phyloP scores from a whole-genome alignment of 1,140 invertebrate species.

The Thaumetopoea pityocampa region DNA sequence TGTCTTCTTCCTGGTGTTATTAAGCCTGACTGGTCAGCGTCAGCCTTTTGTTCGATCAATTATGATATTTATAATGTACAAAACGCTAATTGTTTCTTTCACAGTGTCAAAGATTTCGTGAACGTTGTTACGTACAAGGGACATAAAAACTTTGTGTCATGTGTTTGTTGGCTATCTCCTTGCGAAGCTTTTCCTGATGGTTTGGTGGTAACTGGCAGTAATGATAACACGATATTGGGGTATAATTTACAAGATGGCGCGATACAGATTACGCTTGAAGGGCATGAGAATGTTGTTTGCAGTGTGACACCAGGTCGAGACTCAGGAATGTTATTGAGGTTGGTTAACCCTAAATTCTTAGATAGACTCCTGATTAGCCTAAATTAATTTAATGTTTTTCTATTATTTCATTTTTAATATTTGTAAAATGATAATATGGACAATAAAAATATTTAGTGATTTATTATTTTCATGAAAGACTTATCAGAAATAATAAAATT shows the following conservation, averaged over 20 bases:
- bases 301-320: constrained; percentile 61
- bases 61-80: not conserved
- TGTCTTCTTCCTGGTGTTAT: too few relatives aligned
- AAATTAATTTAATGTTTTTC: too few relatives aligned
- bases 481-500: too few relatives aligned
- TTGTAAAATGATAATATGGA: too few relatives aligned
- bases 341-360: constrained; percentile 13
- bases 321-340: constrained; percentile 73
- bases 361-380: too few relatives aligned
- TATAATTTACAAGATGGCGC: constrained; percentile 80
- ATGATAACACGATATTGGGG: constrained; percentile 89
- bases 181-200: constrained; percentile 83
- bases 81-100: constrained; percentile 40
- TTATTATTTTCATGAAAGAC: too few relatives aligned
- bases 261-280: constrained; percentile 81
- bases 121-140: constrained; percentile 84
- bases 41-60: too few relatives aligned
- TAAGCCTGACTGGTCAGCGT: too few relatives aligned
- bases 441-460: too few relatives aligned
- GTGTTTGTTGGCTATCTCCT: constrained; percentile 85
- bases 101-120: constrained; percentile 75
- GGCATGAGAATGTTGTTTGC: constrained; percentile 86
- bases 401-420: too few relatives aligned
- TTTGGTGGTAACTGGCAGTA: constrained; percentile 91
- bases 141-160: constrained; percentile 91